phyloP scores from a whole-genome alignment of 2,113 vertebrate genomes.

The Gallinago jamesoni region DNA sequence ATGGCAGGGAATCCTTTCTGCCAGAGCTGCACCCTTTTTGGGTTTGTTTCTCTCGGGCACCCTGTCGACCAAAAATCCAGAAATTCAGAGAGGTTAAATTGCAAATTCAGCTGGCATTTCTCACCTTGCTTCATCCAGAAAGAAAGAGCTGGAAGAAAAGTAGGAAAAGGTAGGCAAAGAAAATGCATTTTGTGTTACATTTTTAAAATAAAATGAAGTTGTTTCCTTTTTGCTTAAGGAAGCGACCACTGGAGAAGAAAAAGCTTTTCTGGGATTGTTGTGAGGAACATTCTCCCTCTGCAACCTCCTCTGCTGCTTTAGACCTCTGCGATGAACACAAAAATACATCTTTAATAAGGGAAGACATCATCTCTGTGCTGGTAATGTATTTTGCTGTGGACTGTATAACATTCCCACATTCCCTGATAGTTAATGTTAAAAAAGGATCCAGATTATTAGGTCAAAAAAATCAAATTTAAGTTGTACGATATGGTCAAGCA shows the following conservation, averaged over 20 bases:
- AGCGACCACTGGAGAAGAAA: background rate
- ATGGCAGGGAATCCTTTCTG: background rate
- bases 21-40: background rate
- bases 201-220: background rate
- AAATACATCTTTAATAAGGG: background rate
- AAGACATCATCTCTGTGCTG: background rate
- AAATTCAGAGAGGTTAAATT: background rate
- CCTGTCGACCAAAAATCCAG: background rate
- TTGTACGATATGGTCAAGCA: background rate
- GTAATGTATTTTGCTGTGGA: background rate
- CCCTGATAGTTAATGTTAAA: background rate
- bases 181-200: background rate
- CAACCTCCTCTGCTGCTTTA: background rate
- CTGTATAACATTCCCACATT: rapidly evolving
- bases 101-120: background rate
- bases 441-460: background rate
- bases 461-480: background rate
- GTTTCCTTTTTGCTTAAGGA: background rate
- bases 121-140: background rate
- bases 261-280: background rate
- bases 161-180: background rate
- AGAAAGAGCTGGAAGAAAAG: background rate
- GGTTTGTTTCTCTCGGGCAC: background rate
- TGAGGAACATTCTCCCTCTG: background rate
- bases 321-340: background rate